Conservation (phyloP, 2,113 vertebrate genomes). For the Rafetus swinhoei region DNA sequence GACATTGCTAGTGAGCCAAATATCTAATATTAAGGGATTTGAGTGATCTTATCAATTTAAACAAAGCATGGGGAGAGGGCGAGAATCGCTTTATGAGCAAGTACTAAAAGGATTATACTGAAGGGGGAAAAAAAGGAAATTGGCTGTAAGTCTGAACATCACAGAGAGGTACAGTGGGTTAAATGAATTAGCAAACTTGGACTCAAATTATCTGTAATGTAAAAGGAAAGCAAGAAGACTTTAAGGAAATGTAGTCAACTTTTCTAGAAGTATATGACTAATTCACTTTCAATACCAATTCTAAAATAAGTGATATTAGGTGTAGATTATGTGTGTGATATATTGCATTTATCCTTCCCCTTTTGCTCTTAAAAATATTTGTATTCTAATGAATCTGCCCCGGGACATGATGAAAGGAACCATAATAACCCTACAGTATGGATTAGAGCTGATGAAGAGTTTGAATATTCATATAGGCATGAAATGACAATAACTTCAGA, state of each 20-base stretch:
- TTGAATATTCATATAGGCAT: constrained; percentile 9
- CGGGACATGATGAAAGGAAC: constrained; percentile 22
- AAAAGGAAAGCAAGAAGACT: neutral
- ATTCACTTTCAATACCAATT: neutral
- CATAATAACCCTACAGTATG: neutral
- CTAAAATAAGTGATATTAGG: neutral
- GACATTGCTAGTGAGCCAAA: constrained; percentile 1
- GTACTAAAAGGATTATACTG: neutral
- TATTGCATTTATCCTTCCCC: neutral
- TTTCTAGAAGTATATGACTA: neutral
- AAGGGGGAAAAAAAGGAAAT: neutral
- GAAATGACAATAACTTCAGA: constrained; percentile 11
- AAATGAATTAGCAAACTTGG: neutral
- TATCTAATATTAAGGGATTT: neutral
- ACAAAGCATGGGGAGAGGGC: neutral
- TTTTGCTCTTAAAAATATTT: neutral
- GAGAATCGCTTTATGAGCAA: neutral
- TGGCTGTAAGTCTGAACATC: neutral
- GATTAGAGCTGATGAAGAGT: neutral
- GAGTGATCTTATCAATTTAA: neutral
- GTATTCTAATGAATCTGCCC: constrained; percentile 2
- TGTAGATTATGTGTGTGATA: neutral
- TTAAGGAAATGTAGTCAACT: neutral
- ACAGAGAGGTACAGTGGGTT: neutral
- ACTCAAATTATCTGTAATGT: neutral